These are phyloP conservation scores for Phallusia fumigata DNA, from an alignment of 23 tunicate genomes.

Conservation along the genomic window DNA sequence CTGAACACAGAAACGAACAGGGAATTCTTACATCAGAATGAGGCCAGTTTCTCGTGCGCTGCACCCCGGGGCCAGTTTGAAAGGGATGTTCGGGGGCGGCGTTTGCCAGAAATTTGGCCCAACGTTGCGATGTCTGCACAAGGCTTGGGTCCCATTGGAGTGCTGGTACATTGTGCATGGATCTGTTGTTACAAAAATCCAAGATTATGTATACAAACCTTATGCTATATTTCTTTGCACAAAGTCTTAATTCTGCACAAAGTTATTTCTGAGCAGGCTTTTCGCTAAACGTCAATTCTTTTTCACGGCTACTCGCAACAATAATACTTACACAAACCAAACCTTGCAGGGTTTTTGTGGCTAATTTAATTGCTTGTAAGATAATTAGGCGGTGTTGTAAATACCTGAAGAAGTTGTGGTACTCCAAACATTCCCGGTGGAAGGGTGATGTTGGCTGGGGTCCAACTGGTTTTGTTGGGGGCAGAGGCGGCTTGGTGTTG, in stretches of 20 bases:
- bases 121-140: constrained; percentile 51
- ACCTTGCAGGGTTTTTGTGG: too few relatives aligned
- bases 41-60: constrained; percentile 80
- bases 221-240: too few relatives aligned
- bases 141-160: constrained; percentile 63
- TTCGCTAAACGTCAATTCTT: too few relatives aligned
- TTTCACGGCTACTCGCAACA: too few relatives aligned
- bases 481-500: background rate
- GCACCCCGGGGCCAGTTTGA: background rate
- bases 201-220: too few relatives aligned
- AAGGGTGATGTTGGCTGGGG: background rate
- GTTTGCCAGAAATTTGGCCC: constrained; percentile 66
- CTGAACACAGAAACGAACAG: background rate
- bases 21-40: constrained; percentile 81
- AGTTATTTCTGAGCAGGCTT: too few relatives aligned
- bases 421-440: background rate
- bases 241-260: too few relatives aligned
- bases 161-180: constrained; percentile 62
- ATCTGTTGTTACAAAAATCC: constrained; percentile 17
- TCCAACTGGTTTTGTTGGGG: background rate
- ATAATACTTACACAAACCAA: too few relatives aligned
- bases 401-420: constrained; percentile 1
- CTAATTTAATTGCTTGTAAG: too few relatives aligned
- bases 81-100: constrained; percentile 70
- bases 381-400: too few relatives aligned